Evolutionary conservation across 2,888 invertebrate genomes (phyloP), one percentile per base, ranked within the genome.

Genomic region (Labia minor): DNA sequence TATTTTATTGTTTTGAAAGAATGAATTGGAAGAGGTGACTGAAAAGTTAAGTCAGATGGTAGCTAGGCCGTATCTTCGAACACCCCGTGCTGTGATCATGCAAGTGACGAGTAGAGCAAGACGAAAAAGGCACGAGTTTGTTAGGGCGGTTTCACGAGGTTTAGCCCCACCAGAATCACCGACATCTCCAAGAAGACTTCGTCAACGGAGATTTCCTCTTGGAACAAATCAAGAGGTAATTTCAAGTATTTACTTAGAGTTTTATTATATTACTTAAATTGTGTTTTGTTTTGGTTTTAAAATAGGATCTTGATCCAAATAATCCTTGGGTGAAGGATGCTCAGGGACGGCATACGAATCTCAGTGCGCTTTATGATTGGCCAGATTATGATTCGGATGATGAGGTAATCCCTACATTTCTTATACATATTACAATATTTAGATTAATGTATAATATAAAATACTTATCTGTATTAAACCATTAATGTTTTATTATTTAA

Each of bases 1-100:
- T n/a, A 62, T 0, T 37, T 65, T 64, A 62, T 63, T 61, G 64
- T 61, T 67, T 68, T 73, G 74, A 62, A 74, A 86, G 85, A 85
- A 85, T 71, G 86, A 86, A 75, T 75, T 86, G 62, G 86, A 86
- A 75, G 84, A 85, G 73, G 81, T 82, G 16, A 85, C 85, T 1
- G 86, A 86, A 74, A 83, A 82, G 70, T 75, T 86, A 62, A 85
- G 85, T 16, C 85, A 85, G 74, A 84, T 85, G 82, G 82, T 70
- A 33, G 84, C 85, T 8, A 77, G 85, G 18, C 82, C 84, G 0
- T 86, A 86, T 74, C 75, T 86, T 62, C 78, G 82, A 64, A 85
- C 85, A 14, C 85, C 86, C 1, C 81, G 84, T 68, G 77, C 81
- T 67, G 82, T 83, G 70, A 85, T 86, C 70, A 81, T 85, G 21